Base-by-base conservation (phyloP, 2,888 invertebrate species). In the Caenorhabditis imperialis region DNA sequence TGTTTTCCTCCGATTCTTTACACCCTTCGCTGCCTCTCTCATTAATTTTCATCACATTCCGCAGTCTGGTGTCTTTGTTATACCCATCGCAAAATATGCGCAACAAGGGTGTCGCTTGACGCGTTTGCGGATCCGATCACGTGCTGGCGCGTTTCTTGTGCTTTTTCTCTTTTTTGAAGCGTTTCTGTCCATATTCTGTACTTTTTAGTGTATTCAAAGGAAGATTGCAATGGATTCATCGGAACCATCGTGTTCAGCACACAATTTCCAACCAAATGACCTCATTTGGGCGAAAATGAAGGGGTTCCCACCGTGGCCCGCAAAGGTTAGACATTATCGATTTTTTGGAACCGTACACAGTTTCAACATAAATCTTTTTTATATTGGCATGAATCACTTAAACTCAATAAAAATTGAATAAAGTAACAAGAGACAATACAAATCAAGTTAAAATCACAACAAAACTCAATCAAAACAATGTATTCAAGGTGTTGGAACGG, bases 251-350 rank as follows among this genome's bases (percentile, higher is more conserved):
- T 61, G 73, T 27, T 45, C 63, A 10, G 33, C 75, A 14, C 71
- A 51, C 23, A 50, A 54, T 16, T 85, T 84, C 54, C 55, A 81
- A 16, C 77, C 81, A 4, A 74, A 77, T 40, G 84, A 81, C 16
- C 89, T 97, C 62, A 92, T 97, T 0, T 98, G 97, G 97, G 97
- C 97, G 0, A 96, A 96, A 89, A 90, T 97, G 12, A 95, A 96
- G 90, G 96, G 95, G 12, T 97, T 96, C 87, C 97, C 97, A 0
- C 96, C 93, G 89, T 98, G 97, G 97, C 97, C 97, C 0, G 96
- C 95, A 0, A 97, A 97, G 90, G 90, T 85, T 10, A 35, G 33
- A 38, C 50, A 42, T 37, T n/a, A 25, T 38, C 12, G 37, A 61
- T 18, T 23, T 22, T 48, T 35, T 35, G 18, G 20, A 10, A 20